phyloP scores from a whole-genome alignment of 2,888 invertebrate genomes.

The Pristionchus exspectatus region DNA sequence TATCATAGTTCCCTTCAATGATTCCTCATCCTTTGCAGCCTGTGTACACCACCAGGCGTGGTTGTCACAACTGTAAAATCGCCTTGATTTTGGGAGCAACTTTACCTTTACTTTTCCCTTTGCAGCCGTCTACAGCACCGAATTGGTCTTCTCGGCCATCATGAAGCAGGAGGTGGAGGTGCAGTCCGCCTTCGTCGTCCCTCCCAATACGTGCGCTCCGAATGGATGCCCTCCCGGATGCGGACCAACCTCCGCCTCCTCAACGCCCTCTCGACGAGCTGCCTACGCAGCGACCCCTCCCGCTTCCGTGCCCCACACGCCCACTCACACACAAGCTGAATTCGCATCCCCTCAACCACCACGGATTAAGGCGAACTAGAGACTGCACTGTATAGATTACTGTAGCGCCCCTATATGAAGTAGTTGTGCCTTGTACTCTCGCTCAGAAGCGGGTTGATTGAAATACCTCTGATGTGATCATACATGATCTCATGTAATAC shows the following conservation, averaged over 20 bases:
- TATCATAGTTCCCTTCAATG: too few species aligned
- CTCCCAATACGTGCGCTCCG: conserved; percentile 16
- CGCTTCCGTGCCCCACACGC: neutral
- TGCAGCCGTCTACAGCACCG: conserved; percentile 83
- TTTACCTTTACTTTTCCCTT: neutral
- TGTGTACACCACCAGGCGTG: too few species aligned
- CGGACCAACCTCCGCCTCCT: neutral
- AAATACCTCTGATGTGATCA: conserved; percentile 38
- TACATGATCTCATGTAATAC: neutral
- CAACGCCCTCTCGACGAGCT: conserved; percentile 11
- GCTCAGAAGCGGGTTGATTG: neutral
- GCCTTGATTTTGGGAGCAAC: too few species aligned
- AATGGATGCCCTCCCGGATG: too few species aligned
- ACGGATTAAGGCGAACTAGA: neutral
- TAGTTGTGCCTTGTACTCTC: neutral
- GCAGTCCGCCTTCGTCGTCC: conserved; percentile 59
- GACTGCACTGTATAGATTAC: conserved; percentile 15
- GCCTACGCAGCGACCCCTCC: neutral
- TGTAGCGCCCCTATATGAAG: neutral
- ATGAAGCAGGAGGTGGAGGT: conserved; percentile 87
- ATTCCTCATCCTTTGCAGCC: too few species aligned
- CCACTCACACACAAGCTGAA: neutral
- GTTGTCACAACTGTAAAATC: too few species aligned
- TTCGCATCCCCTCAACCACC: conserved; percentile 39
- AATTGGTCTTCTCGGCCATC: conserved; percentile 89